A percentile compares a stretch with the other conserved stretches of the same genome.
Evolutionary conservation across 2,888 invertebrate species (phyloP).

Genomic region (Hirudinaria manillensis): DNA sequence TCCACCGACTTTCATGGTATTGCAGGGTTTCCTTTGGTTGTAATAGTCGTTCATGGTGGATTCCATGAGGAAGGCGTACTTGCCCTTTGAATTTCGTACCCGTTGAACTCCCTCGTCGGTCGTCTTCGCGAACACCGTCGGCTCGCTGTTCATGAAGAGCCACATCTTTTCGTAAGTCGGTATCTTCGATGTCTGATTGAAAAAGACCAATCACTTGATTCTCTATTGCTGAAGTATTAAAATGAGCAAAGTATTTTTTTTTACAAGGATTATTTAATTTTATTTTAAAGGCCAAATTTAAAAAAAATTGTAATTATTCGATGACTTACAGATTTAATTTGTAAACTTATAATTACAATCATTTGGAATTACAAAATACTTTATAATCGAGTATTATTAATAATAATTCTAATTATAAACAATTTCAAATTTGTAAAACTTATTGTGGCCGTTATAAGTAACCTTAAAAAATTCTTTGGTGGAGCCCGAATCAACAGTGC

Average conservation of each 20-base stretch:
- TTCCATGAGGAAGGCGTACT: conserved; percentile 61
- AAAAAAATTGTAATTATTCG: too few relatives aligned
- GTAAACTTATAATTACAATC: too few relatives aligned
- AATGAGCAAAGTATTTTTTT: not conserved
- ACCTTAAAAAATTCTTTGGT: conserved; percentile 83
- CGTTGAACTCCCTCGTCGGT: conserved; percentile 65
- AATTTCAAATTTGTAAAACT: too few relatives aligned
- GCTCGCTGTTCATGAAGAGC: conserved; percentile 83
- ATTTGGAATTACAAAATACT: too few relatives aligned
- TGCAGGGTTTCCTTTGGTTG: conserved; percentile 73
- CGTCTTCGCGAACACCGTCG: conserved; percentile 68
- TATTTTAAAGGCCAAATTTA: too few relatives aligned
- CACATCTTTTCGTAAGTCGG: conserved; percentile 91
- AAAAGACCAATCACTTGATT: not conserved
- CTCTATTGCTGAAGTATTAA: not conserved
- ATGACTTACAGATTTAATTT: too few relatives aligned
- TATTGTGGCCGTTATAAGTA: too few relatives aligned
- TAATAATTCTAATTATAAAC: too few relatives aligned
- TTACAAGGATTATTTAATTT: too few relatives aligned
- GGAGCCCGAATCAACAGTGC: conserved; percentile 68
- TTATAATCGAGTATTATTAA: too few relatives aligned
- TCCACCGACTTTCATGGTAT: conserved; percentile 65
- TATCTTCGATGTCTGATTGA: conserved; percentile 71
- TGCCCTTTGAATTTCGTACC: conserved; percentile 60
- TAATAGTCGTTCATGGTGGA: conserved; percentile 69